Conservation (phyloP, 2,113 vertebrate genomes). For the Atherinomorus stipes region DNA sequence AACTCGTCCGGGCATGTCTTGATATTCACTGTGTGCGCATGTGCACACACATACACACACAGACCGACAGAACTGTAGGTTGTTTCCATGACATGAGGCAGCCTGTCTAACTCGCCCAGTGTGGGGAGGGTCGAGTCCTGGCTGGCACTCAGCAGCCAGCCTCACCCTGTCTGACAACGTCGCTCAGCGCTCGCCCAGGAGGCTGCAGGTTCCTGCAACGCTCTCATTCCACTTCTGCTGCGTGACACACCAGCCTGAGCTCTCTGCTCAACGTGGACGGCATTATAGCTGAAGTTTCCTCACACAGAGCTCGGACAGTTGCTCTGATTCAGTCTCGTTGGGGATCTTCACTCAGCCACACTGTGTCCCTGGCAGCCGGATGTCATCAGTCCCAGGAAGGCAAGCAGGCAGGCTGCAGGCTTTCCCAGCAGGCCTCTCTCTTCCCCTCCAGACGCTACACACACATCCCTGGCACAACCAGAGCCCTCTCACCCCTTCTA, state of each 20-base stretch:
- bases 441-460: conserved; percentile 60
- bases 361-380: conserved; percentile 59
- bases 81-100: conserved; percentile 69
- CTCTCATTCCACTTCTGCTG: conserved; percentile 1
- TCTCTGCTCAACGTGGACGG: not conserved
- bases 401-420: conserved; percentile 62
- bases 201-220: conserved; percentile 9
- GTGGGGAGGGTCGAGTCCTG: conserved; percentile 36
- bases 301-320: conserved; percentile 1
- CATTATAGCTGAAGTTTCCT: not conserved
- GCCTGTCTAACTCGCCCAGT: conserved; percentile 33
- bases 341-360: conserved; percentile 32
- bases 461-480: conserved; percentile 52
- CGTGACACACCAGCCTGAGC: conserved; percentile 5
- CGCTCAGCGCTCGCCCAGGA: conserved; percentile 18
- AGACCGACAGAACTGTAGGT: conserved; percentile 17
- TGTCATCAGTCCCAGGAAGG: conserved; percentile 71
- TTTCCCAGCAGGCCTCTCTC: conserved; percentile 64
- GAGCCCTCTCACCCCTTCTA: conserved; percentile 58
- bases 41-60: conserved; percentile 6
- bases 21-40: conserved; percentile 8
- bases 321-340: conserved; percentile 29
- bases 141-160: conserved; percentile 52
- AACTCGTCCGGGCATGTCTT: conserved; percentile 25
- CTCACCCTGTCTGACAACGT: conserved; percentile 62